phyloP scores from a whole-genome alignment of 2,113 vertebrate genomes.

The Megalops atlanticus region DNA sequence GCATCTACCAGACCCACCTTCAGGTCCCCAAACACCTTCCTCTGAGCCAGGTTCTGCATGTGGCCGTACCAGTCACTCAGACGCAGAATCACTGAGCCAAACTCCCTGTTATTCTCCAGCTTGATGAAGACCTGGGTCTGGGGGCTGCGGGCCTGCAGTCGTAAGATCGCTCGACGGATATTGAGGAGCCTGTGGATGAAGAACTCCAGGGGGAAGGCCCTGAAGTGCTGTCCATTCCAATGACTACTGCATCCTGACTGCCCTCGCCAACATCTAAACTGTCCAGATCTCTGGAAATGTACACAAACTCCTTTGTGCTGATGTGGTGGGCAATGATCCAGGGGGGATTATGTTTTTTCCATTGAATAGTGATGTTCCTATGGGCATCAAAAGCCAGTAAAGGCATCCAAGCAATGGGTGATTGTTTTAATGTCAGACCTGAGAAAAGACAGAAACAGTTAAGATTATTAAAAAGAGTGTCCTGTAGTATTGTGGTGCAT shows the following conservation, averaged over 20 bases:
- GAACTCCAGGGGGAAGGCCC: conserved; percentile 35
- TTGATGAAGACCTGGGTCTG: conserved; percentile 38
- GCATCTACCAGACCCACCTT: too few relatives aligned
- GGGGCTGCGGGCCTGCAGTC: conserved; percentile 30
- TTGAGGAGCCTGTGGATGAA: conserved; percentile 38
- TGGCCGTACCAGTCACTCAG: conserved; percentile 37
- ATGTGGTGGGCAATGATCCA: not conserved
- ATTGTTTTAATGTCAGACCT: too few relatives aligned
- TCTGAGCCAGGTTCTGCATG: too few relatives aligned
- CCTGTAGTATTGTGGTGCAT: too few relatives aligned
- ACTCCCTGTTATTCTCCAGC: conserved; percentile 37
- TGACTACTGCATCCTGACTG: conserved; percentile 27
- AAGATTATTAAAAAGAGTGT: too few relatives aligned
- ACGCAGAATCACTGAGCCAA: not conserved
- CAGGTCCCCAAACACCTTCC: too few relatives aligned
- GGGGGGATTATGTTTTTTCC: conserved; percentile 9
- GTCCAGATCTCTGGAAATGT: conserved; percentile 20
- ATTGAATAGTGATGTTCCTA: conserved; percentile 4
- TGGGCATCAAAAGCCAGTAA: not conserved
- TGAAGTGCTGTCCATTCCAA: conserved; percentile 40
- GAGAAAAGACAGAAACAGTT: too few relatives aligned
- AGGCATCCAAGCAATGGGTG: too few relatives aligned
- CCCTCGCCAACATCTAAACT: not conserved
- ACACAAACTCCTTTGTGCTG: not conserved
- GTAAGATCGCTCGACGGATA: conserved; percentile 33